Base-by-base conservation (phyloP, 1,140 invertebrate species). In the Brachionus rubens region DNA sequence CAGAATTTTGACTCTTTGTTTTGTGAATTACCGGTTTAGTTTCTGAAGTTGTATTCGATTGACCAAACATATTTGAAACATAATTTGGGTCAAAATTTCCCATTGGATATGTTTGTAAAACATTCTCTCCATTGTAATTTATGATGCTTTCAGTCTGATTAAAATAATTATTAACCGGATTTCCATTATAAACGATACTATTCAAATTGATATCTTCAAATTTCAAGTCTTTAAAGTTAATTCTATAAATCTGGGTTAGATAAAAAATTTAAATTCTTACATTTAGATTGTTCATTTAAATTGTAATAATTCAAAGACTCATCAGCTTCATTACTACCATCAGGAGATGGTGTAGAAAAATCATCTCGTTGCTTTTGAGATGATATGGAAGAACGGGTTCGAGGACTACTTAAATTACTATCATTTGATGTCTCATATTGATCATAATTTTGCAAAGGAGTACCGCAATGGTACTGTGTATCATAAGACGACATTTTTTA, bases 261-360 rank as follows among this genome's bases (percentile, higher is more conserved):
- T 33, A 59, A 33, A 12, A 30, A 4, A 19, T 36, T 1, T 4
- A 41, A 21, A 41, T 24, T 21, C 12, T 43, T 43, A 65, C 36
- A 24, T 65, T 65, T 65, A 21, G 16, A 65, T 14, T 3, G 36
- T 12, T 65, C 59, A n/a, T 24, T 43, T 14, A 24, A 19, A 65
- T 26, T 65, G 2, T 30, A 14, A 21, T 65, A 46, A 24, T 24
- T 43, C 21, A 65, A 26, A 1, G 59, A 43, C 1, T 65, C 59
- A 65, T 65, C 59, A 7, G 33, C 19, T 28, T 72, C 68, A 33
- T 54, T 54, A 36, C 68, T 54, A 50, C 28, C 24, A 19, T 72
- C 68, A n/a, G 68, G 40, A 19, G 68, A 54, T 19, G 68, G 46
- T 30, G 68, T 72, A 21, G 68, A 28, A 72, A 16, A 72, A 19